Conservation (phyloP, 1,140 invertebrate species). For the Trinorchestia longiramus region DNA sequence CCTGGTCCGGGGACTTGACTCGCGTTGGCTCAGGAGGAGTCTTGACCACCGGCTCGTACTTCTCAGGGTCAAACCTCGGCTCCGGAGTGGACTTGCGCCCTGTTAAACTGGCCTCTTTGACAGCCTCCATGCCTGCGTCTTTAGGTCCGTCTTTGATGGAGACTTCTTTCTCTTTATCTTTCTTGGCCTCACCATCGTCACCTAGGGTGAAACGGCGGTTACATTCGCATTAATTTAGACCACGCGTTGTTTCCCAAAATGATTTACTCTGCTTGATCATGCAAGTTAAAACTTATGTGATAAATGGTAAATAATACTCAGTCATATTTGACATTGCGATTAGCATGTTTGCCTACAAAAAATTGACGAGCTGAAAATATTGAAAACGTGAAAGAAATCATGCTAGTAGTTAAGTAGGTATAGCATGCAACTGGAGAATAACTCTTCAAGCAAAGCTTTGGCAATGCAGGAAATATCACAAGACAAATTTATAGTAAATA, state of each 20-base stretch:
- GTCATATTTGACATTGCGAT: slow-evolving; percentile 19
- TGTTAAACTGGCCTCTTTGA: slow-evolving; percentile 57
- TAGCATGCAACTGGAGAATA: neutral
- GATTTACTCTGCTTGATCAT: neutral
- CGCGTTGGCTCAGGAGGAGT: slow-evolving; percentile 90
- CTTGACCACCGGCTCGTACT: slow-evolving; percentile 82
- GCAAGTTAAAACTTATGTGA: slow-evolving; percentile 4
- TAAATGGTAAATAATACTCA: neutral
- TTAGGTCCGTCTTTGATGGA: slow-evolving; percentile 56
- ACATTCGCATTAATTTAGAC: neutral
- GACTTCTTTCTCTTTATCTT: slow-evolving; percentile 66
- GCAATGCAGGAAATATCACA: slow-evolving; percentile 7
- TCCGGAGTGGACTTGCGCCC: slow-evolving; percentile 62
- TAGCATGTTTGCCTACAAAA: slow-evolving; percentile 37
- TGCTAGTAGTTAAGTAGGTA: neutral
- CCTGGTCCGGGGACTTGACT: slow-evolving; percentile 91
- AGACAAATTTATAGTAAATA: neutral
- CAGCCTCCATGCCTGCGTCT: slow-evolving; percentile 56
- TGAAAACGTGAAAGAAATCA: slow-evolving; percentile 25
- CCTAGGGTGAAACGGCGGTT: neutral
- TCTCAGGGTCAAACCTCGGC: slow-evolving; percentile 64
- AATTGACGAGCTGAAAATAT: neutral
- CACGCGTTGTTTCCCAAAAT: neutral
- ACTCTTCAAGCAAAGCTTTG: neutral
- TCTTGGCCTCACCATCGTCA: slow-evolving; percentile 58